A percentile compares a stretch with the other conserved stretches of the same genome.
Conservation (phyloP, 2,888 invertebrate species). For the Nesidiocoris tenuis region DNA sequence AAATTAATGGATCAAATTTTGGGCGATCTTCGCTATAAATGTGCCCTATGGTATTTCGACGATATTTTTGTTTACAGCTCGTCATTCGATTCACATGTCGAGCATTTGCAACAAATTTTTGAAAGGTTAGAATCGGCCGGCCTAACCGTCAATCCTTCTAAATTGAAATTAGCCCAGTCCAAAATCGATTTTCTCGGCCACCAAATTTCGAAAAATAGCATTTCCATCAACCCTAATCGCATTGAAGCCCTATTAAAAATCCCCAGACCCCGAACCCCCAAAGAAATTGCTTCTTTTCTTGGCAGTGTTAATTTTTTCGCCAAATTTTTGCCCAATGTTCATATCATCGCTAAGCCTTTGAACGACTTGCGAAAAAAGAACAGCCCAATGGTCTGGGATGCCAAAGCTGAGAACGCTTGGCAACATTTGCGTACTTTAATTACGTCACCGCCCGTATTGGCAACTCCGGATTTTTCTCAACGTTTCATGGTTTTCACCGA, state of each 20-base stretch:
- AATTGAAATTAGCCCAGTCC: slow-evolving; percentile 33
- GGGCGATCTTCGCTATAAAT: slow-evolving; percentile 45
- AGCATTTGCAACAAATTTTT: slow-evolving; percentile 35
- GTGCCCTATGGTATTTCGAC: slow-evolving; percentile 46
- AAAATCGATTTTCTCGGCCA: slow-evolving; percentile 41
- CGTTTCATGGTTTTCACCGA: slow-evolving; percentile 24
- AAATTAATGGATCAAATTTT: slow-evolving; percentile 44
- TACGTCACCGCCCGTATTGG: slow-evolving; percentile 23
- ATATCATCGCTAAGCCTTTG: slow-evolving; percentile 48
- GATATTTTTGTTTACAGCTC: slow-evolving; percentile 43
- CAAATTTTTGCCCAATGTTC: slow-evolving; percentile 50
- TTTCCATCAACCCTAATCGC: slow-evolving; percentile 1
- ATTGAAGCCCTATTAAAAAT: background rate
- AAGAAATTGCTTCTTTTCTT: slow-evolving; percentile 47
- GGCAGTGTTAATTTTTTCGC: slow-evolving; percentile 50
- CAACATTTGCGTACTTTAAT: slow-evolving; percentile 1
- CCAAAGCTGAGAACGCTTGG: slow-evolving; percentile 28
- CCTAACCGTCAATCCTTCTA: slow-evolving; percentile 50
- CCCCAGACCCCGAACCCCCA: background rate
- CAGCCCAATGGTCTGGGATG: slow-evolving; percentile 16
- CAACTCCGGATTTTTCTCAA: slow-evolving; percentile 23
- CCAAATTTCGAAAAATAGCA: slow-evolving; percentile 1
- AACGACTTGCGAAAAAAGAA: slow-evolving; percentile 48
- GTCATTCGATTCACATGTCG: slow-evolving; percentile 39
- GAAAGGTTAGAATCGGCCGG: slow-evolving; percentile 45